A percentile compares a stretch with the other conserved stretches of the same genome.
phyloP scores from a whole-genome alignment of 2,888 invertebrate genomes.

The Calliopum simillimum region DNA sequence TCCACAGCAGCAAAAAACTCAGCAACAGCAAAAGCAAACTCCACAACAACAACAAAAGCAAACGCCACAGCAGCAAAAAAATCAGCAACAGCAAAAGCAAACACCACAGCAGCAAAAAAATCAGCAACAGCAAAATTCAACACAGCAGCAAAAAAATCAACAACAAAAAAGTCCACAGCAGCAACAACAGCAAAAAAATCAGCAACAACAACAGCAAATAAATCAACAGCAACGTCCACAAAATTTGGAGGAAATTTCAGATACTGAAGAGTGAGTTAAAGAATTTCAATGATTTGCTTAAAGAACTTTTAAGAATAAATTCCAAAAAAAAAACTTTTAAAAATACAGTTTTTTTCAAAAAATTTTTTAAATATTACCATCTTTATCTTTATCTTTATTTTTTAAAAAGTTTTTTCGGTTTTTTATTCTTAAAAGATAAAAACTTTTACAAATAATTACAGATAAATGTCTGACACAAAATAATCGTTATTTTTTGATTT shows the following conservation, averaged over 20 bases:
- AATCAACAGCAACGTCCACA: conserved; percentile 33
- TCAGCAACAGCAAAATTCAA: conserved; percentile 19
- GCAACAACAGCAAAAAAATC: conserved; percentile 14
- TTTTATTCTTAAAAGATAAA: no score
- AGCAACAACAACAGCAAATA: conserved; percentile 9
- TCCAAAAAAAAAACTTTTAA: no score
- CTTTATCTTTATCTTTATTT: no score
- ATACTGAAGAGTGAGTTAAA: conserved; percentile 61
- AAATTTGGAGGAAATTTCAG: conserved; percentile 62
- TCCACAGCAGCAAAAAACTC: conserved; percentile 16
- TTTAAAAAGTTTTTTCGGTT: no score
- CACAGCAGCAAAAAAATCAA: conserved; percentile 38
- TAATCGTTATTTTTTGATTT: neutral
- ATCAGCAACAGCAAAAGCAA: conserved; percentile 24
- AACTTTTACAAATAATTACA: no score
- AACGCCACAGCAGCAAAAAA: conserved; percentile 3
- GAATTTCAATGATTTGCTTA: no score
- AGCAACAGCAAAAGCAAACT: conserved; percentile 27
- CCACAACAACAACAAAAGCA: conserved; percentile 35
- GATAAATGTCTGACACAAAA: no score
- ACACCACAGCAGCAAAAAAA: conserved; percentile 33
- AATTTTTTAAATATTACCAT: no score
- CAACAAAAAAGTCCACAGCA: conserved; percentile 22
- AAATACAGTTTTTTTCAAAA: no score
- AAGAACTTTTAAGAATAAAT: no score